Conservation (phyloP, 2,888 invertebrate species). For the Galerucella pusilla region DNA sequence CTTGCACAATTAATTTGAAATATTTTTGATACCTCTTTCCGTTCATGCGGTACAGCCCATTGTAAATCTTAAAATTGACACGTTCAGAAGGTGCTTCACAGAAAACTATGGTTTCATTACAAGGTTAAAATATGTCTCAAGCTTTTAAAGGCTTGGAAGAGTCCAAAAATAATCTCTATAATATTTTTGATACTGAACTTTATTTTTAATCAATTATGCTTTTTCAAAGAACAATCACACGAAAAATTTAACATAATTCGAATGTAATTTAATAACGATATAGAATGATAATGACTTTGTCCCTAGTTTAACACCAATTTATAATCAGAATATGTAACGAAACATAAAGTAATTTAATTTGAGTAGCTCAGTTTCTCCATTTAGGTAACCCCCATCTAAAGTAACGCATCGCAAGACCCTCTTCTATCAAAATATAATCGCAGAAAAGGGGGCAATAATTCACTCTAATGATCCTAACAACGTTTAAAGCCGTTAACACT, state of each 20-base stretch:
- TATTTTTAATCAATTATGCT: not conserved
- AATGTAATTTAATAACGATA: not conserved
- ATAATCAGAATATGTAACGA: slow-evolving; percentile 32
- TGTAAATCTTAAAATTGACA: too few relatives aligned
- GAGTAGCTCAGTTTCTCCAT: slow-evolving; percentile 45
- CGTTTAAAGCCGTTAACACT: slow-evolving; percentile 51
- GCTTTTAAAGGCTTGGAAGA: too few relatives aligned
- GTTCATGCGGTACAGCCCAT: too few relatives aligned
- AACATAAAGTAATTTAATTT: slow-evolving; percentile 42
- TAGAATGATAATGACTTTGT: slow-evolving; percentile 19
- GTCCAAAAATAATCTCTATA: too few relatives aligned
- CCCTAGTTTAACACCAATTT: slow-evolving; percentile 18
- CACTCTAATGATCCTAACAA: slow-evolving; percentile 51
- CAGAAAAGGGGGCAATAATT: slow-evolving; percentile 48
- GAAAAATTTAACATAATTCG: slow-evolving; percentile 1
- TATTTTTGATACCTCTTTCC: too few relatives aligned
- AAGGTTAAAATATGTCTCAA: too few relatives aligned
- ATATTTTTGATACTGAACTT: too few relatives aligned
- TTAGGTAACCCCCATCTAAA: slow-evolving; percentile 37
- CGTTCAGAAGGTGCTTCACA: too few relatives aligned
- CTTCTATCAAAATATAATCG: slow-evolving; percentile 46
- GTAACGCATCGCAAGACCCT: slow-evolving; percentile 32
- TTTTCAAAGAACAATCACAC: not conserved
- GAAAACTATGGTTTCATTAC: too few relatives aligned
- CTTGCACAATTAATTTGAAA: too few relatives aligned